These are phyloP conservation scores for Phylloscopus collybita DNA, from an alignment of 2,797 vertebrate genomes.

Conservation along the genomic window DNA sequence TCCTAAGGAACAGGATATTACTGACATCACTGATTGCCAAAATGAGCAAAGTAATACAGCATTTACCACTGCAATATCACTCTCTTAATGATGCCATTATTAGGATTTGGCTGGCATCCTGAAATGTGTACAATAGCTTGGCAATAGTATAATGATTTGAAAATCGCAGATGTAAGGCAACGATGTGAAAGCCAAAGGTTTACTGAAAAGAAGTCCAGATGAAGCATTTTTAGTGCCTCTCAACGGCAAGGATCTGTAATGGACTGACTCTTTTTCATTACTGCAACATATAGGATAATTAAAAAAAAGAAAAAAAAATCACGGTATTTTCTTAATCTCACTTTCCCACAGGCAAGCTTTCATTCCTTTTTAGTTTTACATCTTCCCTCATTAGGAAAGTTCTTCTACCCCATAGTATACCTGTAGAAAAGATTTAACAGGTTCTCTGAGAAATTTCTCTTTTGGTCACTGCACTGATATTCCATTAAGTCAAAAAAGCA, in stretches of 20 bases:
- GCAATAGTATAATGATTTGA: conserved; percentile 69
- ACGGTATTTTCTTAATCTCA: not conserved
- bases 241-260: not conserved
- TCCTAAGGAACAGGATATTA: conserved; percentile 78
- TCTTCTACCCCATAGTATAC: not conserved
- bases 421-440: not conserved
- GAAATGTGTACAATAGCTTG: conserved; percentile 75
- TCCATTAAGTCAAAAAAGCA: not conserved
- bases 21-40: conserved; percentile 77
- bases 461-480: not conserved
- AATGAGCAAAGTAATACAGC: conserved; percentile 69
- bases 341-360: not conserved
- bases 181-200: conserved; percentile 64
- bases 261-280: not conserved
- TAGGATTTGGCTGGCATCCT: conserved; percentile 76
- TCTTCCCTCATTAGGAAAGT: not conserved
- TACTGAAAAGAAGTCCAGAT: conserved; percentile 68
- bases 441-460: not conserved
- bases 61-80: conserved; percentile 69
- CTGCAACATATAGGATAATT: not conserved
- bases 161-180: conserved; percentile 74
- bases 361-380: not conserved
- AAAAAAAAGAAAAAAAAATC: not conserved
- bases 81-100: conserved; percentile 76
- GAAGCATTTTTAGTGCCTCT: conserved; percentile 39